phyloP scores from a whole-genome alignment of 2,888 invertebrate genomes.

The Autographa pulchrina region DNA sequence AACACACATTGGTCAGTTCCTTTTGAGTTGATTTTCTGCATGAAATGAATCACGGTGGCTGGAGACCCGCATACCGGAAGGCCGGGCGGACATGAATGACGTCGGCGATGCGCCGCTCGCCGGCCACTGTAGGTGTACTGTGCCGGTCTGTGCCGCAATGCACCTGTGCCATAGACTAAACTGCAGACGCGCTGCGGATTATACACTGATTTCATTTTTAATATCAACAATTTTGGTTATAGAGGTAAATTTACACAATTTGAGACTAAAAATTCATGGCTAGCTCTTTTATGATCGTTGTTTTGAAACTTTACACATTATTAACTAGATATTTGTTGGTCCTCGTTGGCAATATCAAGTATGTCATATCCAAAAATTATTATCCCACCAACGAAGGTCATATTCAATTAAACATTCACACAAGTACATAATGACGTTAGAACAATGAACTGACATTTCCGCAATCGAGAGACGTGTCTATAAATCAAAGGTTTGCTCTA shows the following conservation, averaged over 20 bases:
- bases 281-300: no score
- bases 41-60: conserved; percentile 52
- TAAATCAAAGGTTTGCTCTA: conserved; percentile 58
- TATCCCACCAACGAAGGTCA: conserved; percentile 13
- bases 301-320: no score
- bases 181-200: conserved; percentile 25
- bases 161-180: conserved; percentile 64
- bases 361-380: neutral
- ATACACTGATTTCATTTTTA: neutral
- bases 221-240: no score
- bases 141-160: conserved; percentile 63
- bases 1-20: conserved; percentile 19
- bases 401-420: conserved; percentile 42
- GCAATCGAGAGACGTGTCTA: conserved; percentile 58
- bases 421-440: conserved; percentile 29
- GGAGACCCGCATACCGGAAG: conserved; percentile 56
- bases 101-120: conserved; percentile 43
- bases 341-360: neutral
- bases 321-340: no score
- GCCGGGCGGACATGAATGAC: conserved; percentile 55
- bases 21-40: conserved; percentile 36
- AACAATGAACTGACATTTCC: conserved; percentile 55
- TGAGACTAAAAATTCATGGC: no score
- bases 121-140: conserved; percentile 33
- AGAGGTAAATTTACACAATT: no score